A percentile compares a stretch with the other conserved stretches of the same genome.
Evolutionary conservation across 1,140 invertebrate genomes (phyloP).

Genomic region (Diachasma alloeum): DNA sequence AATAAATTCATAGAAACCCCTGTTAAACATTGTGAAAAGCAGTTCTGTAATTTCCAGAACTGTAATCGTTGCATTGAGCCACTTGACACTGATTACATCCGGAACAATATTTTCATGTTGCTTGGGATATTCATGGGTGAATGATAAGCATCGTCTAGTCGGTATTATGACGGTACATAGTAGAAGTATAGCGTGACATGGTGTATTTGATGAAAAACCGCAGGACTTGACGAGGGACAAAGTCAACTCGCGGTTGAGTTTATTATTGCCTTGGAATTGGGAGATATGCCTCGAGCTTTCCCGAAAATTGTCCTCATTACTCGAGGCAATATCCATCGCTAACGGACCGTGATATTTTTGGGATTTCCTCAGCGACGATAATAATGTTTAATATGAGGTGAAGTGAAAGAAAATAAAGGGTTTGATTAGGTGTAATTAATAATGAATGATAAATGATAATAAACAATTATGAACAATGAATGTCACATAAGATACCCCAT

Average conservation of each 20-base stretch:
- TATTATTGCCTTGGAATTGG: background rate
- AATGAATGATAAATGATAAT: too few relatives aligned
- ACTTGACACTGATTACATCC: background rate
- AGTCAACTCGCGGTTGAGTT: constrained; percentile 14
- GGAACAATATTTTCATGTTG: constrained; percentile 8
- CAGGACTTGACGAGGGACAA: background rate
- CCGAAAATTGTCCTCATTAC: too few relatives aligned
- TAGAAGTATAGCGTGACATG: constrained; percentile 22
- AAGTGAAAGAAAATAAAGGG: too few relatives aligned
- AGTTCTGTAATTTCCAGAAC: background rate
- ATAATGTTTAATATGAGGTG: too few relatives aligned
- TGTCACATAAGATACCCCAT: too few relatives aligned
- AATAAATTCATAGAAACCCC: too few relatives aligned
- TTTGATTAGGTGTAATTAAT: too few relatives aligned
- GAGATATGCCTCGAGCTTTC: background rate
- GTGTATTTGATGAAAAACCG: constrained; percentile 24
- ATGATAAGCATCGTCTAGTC: constrained; percentile 31
- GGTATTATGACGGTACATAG: constrained; percentile 8
- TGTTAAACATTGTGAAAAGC: too few relatives aligned
- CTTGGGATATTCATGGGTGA: constrained; percentile 9
- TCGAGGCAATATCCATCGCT: too few relatives aligned
- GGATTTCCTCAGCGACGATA: too few relatives aligned
- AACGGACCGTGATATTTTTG: too few relatives aligned
- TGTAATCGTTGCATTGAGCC: background rate
- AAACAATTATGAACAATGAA: too few relatives aligned